These are phyloP conservation scores for Luehdorfia chinensis DNA, from an alignment of 1,140 invertebrate species.

Conservation along the genomic window DNA sequence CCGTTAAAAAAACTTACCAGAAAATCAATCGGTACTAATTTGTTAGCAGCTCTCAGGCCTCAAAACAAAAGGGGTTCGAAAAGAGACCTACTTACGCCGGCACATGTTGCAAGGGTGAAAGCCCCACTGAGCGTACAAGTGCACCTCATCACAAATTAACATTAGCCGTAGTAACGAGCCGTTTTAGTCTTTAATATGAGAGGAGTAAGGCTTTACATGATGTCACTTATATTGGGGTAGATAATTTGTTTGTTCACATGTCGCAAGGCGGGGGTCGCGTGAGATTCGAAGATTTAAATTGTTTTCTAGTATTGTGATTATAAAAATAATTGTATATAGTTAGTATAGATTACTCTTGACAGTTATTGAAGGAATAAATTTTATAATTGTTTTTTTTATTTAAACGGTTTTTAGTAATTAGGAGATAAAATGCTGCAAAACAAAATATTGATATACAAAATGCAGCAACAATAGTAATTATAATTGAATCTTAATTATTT, in stretches of 20 bases:
- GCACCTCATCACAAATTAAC: slow-evolving; percentile 28
- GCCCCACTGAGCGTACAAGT: slow-evolving; percentile 56
- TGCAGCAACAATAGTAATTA: too few species aligned
- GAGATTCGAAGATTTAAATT: slow-evolving; percentile 41
- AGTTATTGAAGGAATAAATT: too few species aligned
- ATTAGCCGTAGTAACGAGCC: slow-evolving; percentile 6
- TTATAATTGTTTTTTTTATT: too few species aligned
- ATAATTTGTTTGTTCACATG: slow-evolving; percentile 69
- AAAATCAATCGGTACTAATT: slow-evolving; percentile 51
- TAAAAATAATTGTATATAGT: slow-evolving; percentile 1
- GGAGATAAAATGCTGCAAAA: too few species aligned
- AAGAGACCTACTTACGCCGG: slow-evolving; percentile 33
- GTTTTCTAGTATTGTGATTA: slow-evolving; percentile 29
- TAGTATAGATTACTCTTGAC: too few species aligned
- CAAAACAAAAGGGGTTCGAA: slow-evolving; percentile 55
- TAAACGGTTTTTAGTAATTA: too few species aligned
- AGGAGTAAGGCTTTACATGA: slow-evolving; percentile 18
- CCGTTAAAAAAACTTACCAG: too few species aligned
- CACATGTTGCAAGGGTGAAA: slow-evolving; percentile 63
- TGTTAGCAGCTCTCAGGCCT: slow-evolving; percentile 33
- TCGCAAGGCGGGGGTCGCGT: slow-evolving; percentile 53
- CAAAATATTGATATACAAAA: too few species aligned
- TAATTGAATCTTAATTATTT: too few species aligned
- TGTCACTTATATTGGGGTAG: not conserved
- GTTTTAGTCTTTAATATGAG: slow-evolving; percentile 28